Evolutionary conservation across 2,113 vertebrate genomes (phyloP).

Genomic region (Strix uralensis): DNA sequence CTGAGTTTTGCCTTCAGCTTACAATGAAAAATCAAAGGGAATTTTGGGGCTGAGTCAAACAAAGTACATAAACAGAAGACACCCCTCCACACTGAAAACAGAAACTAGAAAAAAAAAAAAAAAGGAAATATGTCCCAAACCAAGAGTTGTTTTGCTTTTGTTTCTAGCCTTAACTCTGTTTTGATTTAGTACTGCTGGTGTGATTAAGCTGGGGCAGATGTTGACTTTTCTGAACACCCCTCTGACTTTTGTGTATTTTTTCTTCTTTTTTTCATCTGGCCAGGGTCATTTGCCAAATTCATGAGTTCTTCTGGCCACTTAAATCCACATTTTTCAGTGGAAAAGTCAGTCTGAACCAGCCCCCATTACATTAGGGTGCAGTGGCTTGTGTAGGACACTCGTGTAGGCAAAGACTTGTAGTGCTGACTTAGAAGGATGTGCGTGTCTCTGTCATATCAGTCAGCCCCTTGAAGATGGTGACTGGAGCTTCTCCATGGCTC

Average conservation of each 20-base stretch:
- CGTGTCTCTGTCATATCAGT: background rate
- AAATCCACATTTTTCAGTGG: background rate
- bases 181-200: slow-evolving; percentile 24
- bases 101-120: background rate
- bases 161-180: slow-evolving; percentile 28
- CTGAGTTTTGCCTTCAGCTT: background rate
- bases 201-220: slow-evolving; percentile 28
- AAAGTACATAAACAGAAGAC: slow-evolving; percentile 11
- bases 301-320: background rate
- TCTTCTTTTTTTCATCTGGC: background rate
- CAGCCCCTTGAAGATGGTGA: background rate
- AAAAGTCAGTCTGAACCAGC: background rate
- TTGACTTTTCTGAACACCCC: background rate
- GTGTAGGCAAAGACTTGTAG: accelerated
- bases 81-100: background rate
- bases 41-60: background rate
- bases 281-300: background rate
- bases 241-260: background rate
- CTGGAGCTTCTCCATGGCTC: background rate
- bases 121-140: background rate
- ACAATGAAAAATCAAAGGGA: background rate
- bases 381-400: background rate
- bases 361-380: accelerated
- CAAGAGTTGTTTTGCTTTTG: slow-evolving; percentile 12
- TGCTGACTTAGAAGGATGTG: background rate